These are phyloP conservation scores for Dromococcyx pavoninus DNA, from an alignment of 2,797 vertebrate genomes.

Conservation along the genomic window DNA sequence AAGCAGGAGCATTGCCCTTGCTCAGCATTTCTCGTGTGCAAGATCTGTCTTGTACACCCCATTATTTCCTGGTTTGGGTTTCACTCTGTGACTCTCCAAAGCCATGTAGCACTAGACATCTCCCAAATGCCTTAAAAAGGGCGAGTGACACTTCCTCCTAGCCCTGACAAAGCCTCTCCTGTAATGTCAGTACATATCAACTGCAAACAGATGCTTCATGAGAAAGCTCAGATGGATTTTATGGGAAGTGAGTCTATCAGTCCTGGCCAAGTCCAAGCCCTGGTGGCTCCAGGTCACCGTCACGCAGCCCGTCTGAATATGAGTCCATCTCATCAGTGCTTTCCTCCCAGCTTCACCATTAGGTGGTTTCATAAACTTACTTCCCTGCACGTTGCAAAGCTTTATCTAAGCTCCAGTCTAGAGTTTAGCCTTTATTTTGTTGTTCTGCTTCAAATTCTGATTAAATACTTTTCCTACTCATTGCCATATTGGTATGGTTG, in stretches of 20 bases:
- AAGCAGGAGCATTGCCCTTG: neutral
- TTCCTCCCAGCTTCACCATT: neutral
- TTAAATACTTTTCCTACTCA: neutral
- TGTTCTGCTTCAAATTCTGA: neutral
- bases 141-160: neutral
- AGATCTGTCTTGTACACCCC: neutral
- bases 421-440: neutral
- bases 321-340: neutral
- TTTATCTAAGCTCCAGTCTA: neutral
- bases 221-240: neutral
- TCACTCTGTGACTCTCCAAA: neutral
- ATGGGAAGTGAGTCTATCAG: neutral
- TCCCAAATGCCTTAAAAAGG: rapidly evolving
- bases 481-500: rapidly evolving
- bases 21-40: neutral
- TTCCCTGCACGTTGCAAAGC: neutral
- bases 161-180: neutral
- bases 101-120: neutral
- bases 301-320: neutral
- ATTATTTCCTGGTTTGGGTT: neutral
- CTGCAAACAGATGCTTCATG: neutral
- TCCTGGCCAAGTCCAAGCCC: rapidly evolving
- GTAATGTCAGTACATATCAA: neutral
- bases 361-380: neutral
- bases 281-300: rapidly evolving